Conservation (phyloP, 1,140 invertebrate genomes). For the Limonius californicus region DNA sequence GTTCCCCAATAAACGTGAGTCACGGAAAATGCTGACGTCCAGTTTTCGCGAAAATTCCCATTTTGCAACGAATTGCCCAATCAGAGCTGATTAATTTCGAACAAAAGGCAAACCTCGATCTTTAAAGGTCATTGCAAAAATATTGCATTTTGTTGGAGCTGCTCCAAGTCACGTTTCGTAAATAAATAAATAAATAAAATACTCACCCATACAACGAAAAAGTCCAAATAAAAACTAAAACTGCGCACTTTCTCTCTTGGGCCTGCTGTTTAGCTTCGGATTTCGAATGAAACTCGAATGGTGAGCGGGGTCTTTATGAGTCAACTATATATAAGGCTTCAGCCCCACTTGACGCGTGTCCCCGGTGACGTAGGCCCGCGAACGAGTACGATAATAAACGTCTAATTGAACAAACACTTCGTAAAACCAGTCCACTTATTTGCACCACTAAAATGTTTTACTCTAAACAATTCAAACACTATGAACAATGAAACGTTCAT, state of each 20-base stretch:
- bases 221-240: slow-evolving; percentile 13
- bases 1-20: too few relatives aligned
- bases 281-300: slow-evolving; percentile 1
- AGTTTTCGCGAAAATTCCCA: too few relatives aligned
- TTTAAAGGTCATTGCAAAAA: too few relatives aligned
- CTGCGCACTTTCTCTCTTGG: not conserved
- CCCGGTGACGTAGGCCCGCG: not conserved
- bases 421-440: not conserved
- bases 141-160: too few relatives aligned
- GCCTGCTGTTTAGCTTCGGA: not conserved
- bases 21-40: too few relatives aligned
- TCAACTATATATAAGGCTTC: not conserved
- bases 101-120: too few relatives aligned
- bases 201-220: slow-evolving; percentile 18
- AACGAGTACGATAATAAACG: not conserved
- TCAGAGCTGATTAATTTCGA: too few relatives aligned
- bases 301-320: not conserved
- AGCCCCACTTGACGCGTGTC: not conserved
- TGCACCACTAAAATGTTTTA: not conserved
- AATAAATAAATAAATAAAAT: not conserved
- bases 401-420: slow-evolving; percentile 1
- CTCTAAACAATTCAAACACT: slow-evolving; percentile 7
- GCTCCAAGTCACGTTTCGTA: too few relatives aligned
- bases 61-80: too few relatives aligned
- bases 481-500: slow-evolving; percentile 1